Evolutionary conservation across 1,140 invertebrate species (phyloP), one percentile per base, ranked within the genome.

Genomic region (Diplogasteroides magnus): DNA sequence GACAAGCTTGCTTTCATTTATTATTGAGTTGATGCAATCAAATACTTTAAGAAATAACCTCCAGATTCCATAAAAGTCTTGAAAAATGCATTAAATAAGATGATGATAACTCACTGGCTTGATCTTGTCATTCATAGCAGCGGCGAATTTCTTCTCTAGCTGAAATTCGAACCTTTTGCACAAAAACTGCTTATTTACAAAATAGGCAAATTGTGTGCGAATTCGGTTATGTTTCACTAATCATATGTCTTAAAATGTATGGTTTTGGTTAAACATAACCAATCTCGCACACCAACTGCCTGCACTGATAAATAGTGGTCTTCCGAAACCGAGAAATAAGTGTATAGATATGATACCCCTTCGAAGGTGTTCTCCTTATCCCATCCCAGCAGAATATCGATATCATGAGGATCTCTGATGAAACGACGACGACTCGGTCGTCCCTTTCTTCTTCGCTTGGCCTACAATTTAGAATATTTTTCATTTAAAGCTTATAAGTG

Each of bases 351-450:
- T 62, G 29, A 26, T 19, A 74, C 64, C 65, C 19, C 2, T 29
- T 73, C 73, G 57, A 58, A 68, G n/a, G 37, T 69, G 64, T 64
- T 60, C 29, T 32, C 65, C 32, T 68, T 73, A 55, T 68, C 67
- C 62, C 58, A 70, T 23, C 70, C 70, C 23, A 72, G 70, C 1
- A 72, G 70, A 28, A 69, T 60, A 60, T 67, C 71, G 56, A 71
- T 74, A 57, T 68, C 71, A 29, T 62, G 64, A n/a, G 56, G 32
- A 13, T 31, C 56, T 56, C 73, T 59, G 32, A 57, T 62, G 57
- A 63, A 32, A 59, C 60, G 61, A 3, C 61, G 6, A 2, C 27
- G 2, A 27, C 26, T 2, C 1, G 19, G 27, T 48, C 6, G 48
- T 29, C 3, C 0, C 0, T 6, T 32, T 15, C n/a, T 19, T 6